Base-by-base conservation (phyloP, 2,113 vertebrate species). In the Bos indicus region DNA sequence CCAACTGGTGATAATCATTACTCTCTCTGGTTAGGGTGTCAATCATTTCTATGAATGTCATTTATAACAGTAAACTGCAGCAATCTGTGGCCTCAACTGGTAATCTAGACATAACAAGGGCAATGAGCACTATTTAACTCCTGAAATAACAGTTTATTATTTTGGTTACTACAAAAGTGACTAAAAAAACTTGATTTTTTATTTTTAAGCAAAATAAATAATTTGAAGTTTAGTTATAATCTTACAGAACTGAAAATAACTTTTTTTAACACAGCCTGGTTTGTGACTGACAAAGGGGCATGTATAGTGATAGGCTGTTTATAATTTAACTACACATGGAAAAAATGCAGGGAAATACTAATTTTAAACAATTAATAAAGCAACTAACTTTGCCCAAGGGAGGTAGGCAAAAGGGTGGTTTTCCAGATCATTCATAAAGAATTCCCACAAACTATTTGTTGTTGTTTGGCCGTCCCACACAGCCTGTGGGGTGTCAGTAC, bases 101-200 rank as follows among this genome's bases (percentile, higher is more conserved):
- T 95, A 95, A 95, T 59, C n/a, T 78, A 91, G 36, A 96, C 5
- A 81, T 36, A 94, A 77, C 13, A 93, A 33, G n/a, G 81, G 15
- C 64, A 95, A 64, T 40, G 30, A 95, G 6, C 4, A 95, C 43
- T 74, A 89, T 52, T 96, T 82, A 94, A 89, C 46, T 78, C 87
- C 84, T 88, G 83, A 97, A 95, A 89, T 82, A 92, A 88, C 46
- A 85, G 91, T 57, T 93, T 93, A 91, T 87, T 88, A 71, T 85
- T 97, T 84, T 36, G 48, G 10, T 62, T 51, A 96, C 48, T 91
- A 3, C 40, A 91, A 74, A 16, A 89, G 23, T 64, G 46, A 84
- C 51, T 88, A 74, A 82, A 93, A 92, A 81, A 77, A 82, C 46
- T 77, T 94, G 12, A 5, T 16, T 36, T 84, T 74, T 84, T 26